Conservation (phyloP, 2,113 vertebrate species). For the Passer montanus region DNA sequence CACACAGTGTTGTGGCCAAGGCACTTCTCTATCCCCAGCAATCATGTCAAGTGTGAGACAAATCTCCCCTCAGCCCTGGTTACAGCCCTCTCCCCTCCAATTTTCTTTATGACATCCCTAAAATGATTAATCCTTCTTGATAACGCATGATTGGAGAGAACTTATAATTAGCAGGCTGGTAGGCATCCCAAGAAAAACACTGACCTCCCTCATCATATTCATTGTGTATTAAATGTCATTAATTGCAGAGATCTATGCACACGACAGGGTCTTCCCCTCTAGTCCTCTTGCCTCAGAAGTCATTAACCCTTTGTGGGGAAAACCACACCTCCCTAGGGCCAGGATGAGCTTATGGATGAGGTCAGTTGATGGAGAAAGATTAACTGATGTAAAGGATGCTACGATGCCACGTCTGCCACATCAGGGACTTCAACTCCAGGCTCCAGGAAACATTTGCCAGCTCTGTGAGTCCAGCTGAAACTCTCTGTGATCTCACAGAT, state of each 20-base stretch:
- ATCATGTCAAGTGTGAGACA: neutral
- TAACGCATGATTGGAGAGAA: neutral
- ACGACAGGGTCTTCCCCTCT: neutral
- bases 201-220: neutral
- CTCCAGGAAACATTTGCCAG: neutral
- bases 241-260: neutral
- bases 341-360: neutral
- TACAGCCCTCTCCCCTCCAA: neutral
- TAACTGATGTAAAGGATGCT: neutral
- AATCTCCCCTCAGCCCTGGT: neutral
- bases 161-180: neutral
- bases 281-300: neutral
- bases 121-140: neutral
- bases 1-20: neutral
- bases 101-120: neutral
- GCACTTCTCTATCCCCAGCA: neutral
- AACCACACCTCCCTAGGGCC: neutral
- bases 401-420: rapidly evolving
- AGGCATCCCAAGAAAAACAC: neutral
- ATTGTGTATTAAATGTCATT: neutral
- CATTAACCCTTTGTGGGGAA: neutral
- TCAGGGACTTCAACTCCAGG: neutral
- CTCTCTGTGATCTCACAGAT: neutral
- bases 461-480: neutral
- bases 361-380: neutral